Percentiles rank a stretch among this genome's conserved stretches.
Conservation (phyloP, 2,797 vertebrate genomes). For the Gymnoscopelus microlampas region DNA sequence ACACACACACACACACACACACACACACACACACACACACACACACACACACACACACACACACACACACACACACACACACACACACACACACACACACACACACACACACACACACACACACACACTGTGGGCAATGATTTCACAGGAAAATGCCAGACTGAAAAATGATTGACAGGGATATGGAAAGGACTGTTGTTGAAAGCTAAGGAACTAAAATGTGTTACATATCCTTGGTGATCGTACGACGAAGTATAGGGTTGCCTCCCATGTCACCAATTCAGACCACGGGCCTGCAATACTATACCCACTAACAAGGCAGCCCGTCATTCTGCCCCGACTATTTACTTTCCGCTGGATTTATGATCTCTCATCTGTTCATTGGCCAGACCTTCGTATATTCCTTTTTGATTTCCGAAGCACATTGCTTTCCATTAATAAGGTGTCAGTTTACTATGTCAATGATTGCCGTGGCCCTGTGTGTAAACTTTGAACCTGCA, state of each 20-base stretch:
- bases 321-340: conserved; percentile 67
- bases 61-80: too few species aligned
- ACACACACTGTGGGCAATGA: conserved; percentile 45
- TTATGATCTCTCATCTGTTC: conserved; percentile 65
- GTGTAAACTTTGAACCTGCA: conserved; percentile 75
- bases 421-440: conserved; percentile 56
- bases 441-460: conserved; percentile 44
- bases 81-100: too few species aligned
- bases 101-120: too few species aligned
- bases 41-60: too few species aligned
- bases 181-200: conserved; percentile 54
- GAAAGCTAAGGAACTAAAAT: conserved; percentile 60
- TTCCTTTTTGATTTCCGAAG: conserved; percentile 59
- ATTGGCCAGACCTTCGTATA: conserved; percentile 46
- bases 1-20: too few species aligned
- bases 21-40: too few species aligned
- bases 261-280: conserved; percentile 71
- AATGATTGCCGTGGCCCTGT: conserved; percentile 68
- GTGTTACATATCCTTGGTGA: conserved; percentile 46
- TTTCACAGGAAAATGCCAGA: conserved; percentile 31
- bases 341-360: conserved; percentile 76
- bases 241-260: conserved; percentile 20
- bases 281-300: conserved; percentile 74
- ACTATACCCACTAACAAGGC: conserved; percentile 76
- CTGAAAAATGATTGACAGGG: conserved; percentile 53